Evolutionary conservation across 2,888 invertebrate genomes (phyloP).

Genomic region (Malachius bipustulatus): DNA sequence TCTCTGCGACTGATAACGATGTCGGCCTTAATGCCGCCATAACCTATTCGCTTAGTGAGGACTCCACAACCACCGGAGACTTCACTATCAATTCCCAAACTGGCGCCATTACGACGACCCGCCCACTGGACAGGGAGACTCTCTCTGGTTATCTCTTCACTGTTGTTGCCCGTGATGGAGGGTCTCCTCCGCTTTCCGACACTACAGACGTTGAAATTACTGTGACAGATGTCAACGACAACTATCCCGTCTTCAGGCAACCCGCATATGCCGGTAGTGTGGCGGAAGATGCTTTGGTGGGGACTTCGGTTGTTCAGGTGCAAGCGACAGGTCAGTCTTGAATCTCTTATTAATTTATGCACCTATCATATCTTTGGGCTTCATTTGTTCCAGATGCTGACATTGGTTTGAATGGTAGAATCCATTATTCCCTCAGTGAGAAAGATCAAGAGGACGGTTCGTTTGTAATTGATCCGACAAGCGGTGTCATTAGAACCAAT

Average conservation of each 20-base stretch:
- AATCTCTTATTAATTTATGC: background rate
- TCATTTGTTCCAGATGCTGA: conserved; percentile 52
- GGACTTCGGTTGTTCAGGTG: conserved; percentile 65
- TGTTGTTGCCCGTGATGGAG: conserved; percentile 88
- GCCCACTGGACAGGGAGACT: conserved; percentile 74
- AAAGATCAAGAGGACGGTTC: conserved; percentile 74
- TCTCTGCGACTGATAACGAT: conserved; percentile 88
- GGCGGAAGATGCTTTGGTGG: conserved; percentile 77
- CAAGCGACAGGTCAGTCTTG: conserved; percentile 70
- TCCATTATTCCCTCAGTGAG: conserved; percentile 64
- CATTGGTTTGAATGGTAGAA: conserved; percentile 74
- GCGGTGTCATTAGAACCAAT: conserved; percentile 83
- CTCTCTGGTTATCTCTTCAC: conserved; percentile 72
- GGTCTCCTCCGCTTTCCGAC: conserved; percentile 79
- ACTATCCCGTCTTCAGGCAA: conserved; percentile 77
- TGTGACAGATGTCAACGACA: conserved; percentile 93
- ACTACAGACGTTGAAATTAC: conserved; percentile 93
- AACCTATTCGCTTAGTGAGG: conserved; percentile 64
- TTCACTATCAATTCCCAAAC: conserved; percentile 88
- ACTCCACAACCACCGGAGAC: conserved; percentile 48
- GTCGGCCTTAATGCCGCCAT: conserved; percentile 90
- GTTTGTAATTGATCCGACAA: conserved; percentile 84
- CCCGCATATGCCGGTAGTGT: conserved; percentile 72
- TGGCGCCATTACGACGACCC: conserved; percentile 84
- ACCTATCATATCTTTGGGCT: background rate